Conservation (phyloP, 92 coral and sea anemone species). For the Zoanthus sansibaricus region DNA sequence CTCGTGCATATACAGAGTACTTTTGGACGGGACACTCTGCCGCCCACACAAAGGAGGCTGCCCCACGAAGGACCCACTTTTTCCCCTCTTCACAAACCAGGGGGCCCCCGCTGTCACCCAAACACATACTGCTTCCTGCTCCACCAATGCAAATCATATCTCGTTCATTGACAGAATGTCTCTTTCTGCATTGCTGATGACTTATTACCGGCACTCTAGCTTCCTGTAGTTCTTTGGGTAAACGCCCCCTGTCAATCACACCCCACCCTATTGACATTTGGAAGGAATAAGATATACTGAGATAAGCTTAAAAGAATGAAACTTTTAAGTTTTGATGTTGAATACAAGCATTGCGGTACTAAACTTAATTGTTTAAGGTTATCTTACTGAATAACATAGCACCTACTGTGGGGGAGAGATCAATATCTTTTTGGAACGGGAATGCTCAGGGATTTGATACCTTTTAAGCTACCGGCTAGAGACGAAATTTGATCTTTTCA, state of each 20-base stretch:
- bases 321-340: too few relatives aligned
- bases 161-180: conserved; percentile 13
- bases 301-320: background rate
- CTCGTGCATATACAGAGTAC: conserved; percentile 37
- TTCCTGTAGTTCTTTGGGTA: conserved; percentile 19
- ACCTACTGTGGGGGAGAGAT: too few relatives aligned
- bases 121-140: conserved; percentile 40
- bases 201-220: conserved; percentile 16
- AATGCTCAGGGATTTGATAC: too few relatives aligned
- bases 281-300: background rate
- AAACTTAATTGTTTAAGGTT: too few relatives aligned
- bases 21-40: conserved; percentile 16
- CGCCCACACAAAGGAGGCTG: conserved; percentile 40
- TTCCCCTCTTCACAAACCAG: conserved; percentile 37
- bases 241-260: background rate
- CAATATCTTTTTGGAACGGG: too few relatives aligned
- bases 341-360: too few relatives aligned
- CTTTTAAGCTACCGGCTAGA: too few relatives aligned
- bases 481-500: too few relatives aligned
- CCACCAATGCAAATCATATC: conserved; percentile 44
- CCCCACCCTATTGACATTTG: conserved; percentile 24
- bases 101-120: conserved; percentile 46
- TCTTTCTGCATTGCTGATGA: conserved; percentile 20
- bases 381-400: too few relatives aligned
- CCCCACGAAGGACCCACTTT: conserved; percentile 27